Evolutionary conservation across 2,888 invertebrate genomes (phyloP), one percentile per base, ranked within the genome.

Genomic region (Halictus ligatus): DNA sequence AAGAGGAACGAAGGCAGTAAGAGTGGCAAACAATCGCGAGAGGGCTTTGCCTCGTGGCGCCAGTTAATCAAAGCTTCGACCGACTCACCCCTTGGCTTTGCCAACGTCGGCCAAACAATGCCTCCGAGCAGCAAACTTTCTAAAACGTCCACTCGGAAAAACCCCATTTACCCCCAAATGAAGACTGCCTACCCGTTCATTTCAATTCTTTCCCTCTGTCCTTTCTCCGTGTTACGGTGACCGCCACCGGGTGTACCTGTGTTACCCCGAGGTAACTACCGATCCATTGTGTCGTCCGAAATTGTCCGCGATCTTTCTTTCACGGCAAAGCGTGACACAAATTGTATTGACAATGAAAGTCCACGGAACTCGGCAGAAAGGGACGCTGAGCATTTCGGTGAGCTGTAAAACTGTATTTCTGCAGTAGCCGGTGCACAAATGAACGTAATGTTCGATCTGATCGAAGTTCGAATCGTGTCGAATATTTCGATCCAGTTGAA

Each of bases 61-160:
- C 85, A 78, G 91, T 90, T 92, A 92, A 91, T 92, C 92, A 92
- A 92, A 92, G 89, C 88, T 84, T 76, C 82, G 86, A 81, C 88
- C 83, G 89, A 91, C 88, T 88, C 80, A 58, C 67, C 84, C 73
- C 76, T 46, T 67, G 69, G 80, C 71, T 78, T 72, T 54, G 21
- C 74, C 35, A 54, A 84, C 79, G 85, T 77, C 83, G 86, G 54
- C 84, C 90, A 91, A 92, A 93, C 92, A 93, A 92, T 92, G 86
- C 89, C 87, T 75, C 67, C 75, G 83, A 86, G 76, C 83, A 75
- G 84, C 82, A 84, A 92, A 92, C 90, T 91, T 92, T 92, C 64
- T 89, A 91, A 90, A 91, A 91, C 88, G 84, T 90, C 89, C 81
- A 86, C 87, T 86, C 73, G 80, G 72, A 88, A 89, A 88, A 87